Conservation (phyloP, 92 coral and sea anemone genomes). For the Meandrina meandrites region DNA sequence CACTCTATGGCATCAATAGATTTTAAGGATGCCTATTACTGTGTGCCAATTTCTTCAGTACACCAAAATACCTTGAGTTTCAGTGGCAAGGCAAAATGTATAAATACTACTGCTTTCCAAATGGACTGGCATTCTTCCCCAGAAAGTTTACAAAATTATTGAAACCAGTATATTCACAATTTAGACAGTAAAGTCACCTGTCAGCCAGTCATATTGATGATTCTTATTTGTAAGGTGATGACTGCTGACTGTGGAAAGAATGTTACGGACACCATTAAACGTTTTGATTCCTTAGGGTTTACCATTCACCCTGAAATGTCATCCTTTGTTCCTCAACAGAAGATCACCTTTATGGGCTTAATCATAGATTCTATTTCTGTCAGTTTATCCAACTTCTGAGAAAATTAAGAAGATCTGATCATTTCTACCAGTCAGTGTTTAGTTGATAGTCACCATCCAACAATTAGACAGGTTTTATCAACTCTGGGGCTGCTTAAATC, state of each 20-base stretch:
- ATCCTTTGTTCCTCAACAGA: conserved; percentile 24
- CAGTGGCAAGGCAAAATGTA: conserved; percentile 51
- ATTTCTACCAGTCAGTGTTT: too few species aligned
- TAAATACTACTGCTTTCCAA: conserved; percentile 55
- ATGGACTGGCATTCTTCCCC: conserved; percentile 56
- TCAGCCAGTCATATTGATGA: conserved; percentile 51
- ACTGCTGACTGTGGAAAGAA: conserved; percentile 32
- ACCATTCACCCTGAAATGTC: not conserved
- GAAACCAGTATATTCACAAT: conserved; percentile 45
- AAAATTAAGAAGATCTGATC: conserved; percentile 23
- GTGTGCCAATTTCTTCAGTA: conserved; percentile 44
- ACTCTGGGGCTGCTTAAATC: conserved; percentile 25
- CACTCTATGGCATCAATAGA: conserved; percentile 59
- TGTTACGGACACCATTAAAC: conserved; percentile 38
- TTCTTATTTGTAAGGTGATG: conserved; percentile 46
- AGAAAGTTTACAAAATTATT: conserved; percentile 58
- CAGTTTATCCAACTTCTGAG: not conserved
- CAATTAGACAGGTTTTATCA: conserved; percentile 34
- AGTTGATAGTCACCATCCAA: not conserved
- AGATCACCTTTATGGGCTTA: conserved; percentile 39
- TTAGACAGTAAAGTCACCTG: conserved; percentile 46
- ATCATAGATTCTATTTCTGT: conserved; percentile 27
- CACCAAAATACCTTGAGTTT: conserved; percentile 52
- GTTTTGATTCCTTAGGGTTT: conserved; percentile 45
- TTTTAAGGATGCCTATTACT: conserved; percentile 46